A percentile compares a stretch with the other conserved stretches of the same genome.
Conservation (phyloP, 2,113 vertebrate genomes). For the Agelaius tricolor region DNA sequence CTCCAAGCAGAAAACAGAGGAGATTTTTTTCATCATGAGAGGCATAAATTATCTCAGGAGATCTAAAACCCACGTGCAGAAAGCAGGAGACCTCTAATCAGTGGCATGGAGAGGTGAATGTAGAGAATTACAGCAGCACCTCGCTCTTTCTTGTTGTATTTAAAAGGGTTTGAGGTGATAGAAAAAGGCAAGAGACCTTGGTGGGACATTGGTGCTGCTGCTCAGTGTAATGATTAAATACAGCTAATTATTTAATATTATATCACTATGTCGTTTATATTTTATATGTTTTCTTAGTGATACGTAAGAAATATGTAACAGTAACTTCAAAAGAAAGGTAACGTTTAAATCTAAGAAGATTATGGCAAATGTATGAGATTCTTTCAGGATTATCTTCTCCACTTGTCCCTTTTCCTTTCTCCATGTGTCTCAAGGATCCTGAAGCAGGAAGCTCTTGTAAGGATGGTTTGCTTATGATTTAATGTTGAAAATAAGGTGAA, state of each 20-base stretch:
- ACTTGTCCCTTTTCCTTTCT: neutral
- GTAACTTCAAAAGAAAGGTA: neutral
- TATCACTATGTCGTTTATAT: too few species aligned
- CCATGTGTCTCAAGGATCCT: neutral
- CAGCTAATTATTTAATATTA: neutral
- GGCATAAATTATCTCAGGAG: neutral
- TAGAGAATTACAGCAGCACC: neutral
- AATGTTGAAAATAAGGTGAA: neutral
- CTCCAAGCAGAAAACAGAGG: neutral
- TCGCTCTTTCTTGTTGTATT: neutral
- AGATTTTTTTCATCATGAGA: neutral
- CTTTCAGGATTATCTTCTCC: neutral
- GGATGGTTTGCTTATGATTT: neutral
- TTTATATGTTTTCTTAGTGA: rapidly evolving
- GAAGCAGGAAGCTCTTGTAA: neutral
- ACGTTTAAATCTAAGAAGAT: neutral
- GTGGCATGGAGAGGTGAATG: neutral
- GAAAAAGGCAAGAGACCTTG: neutral
- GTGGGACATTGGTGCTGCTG: neutral
- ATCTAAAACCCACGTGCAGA: neutral
- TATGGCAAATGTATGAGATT: rapidly evolving
- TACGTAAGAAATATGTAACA: rapidly evolving
- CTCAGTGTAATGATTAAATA: neutral
- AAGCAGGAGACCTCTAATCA: neutral
- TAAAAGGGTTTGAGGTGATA: neutral